Base-by-base conservation (phyloP, 2,113 vertebrate species). In the Campylomormyrus numenius region DNA sequence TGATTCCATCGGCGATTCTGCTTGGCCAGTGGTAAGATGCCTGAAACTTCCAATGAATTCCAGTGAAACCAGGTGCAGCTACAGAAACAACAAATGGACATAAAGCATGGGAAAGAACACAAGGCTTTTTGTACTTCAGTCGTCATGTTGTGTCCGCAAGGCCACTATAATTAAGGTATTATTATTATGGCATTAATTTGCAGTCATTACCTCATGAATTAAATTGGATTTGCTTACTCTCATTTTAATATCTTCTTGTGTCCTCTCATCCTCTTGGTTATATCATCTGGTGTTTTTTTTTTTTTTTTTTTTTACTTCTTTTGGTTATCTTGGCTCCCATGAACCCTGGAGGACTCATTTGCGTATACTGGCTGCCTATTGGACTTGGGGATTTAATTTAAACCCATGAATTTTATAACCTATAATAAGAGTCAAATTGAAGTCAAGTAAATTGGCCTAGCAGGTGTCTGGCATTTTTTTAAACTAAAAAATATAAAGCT, bases 401-500 rank as follows among this genome's bases (percentile, higher is more conserved):
- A 88, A 66, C 87, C 53, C 87, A 88, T 88, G 87, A 88, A 88
- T 88, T 88, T 88, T 88, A 88, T 88, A 24, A 58, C 56, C 53
- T 66, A 66, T 88, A 88, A 88, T 62, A 88, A 62, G 87, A 62
- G 53, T 11, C 87, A 88, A 88, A 88, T 66, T 62, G 39, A 88
- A 88, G 56, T 88, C 35, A 88, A 88, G 46, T 62, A 88, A 88
- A 88, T 66, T 88, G 87, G 87, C 87, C 7, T 88, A 27, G 52
- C 87, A 88, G 87, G 87, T 66, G 56, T 88, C 87, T 88, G 87
- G 53, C 7, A 6, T 62, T 42, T 62, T 35, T 62, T 45, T 45
- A 24, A 53, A 6, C 21, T 62, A 58, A 58, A 58, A 88, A 39
- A 58, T 45, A 46, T 58, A 88, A 88, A n/a, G 56, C 87, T 45